phyloP scores from a whole-genome alignment of 2,113 vertebrate genomes.

The Brachionichthys hirsutus region DNA sequence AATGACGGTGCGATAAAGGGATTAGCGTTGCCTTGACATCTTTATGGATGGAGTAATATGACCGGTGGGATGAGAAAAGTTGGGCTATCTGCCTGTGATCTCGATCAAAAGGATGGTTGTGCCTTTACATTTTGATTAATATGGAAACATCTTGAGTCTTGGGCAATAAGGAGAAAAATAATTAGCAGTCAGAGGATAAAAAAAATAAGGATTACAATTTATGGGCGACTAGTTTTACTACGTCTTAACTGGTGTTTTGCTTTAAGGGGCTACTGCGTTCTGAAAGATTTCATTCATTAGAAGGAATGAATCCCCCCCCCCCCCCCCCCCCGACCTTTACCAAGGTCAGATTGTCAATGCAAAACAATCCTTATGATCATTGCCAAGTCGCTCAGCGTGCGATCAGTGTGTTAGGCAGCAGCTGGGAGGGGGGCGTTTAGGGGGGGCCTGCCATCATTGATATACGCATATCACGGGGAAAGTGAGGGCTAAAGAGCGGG shows the following conservation, averaged over 20 bases:
- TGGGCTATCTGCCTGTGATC: not conserved
- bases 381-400: constrained; percentile 5
- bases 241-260: not conserved
- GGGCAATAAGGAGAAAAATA: not conserved
- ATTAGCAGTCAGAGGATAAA: not conserved
- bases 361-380: not conserved
- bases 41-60: constrained; percentile 58
- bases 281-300: too few relatives aligned
- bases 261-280: not conserved
- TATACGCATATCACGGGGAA: constrained; percentile 69
- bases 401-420: constrained; percentile 16
- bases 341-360: not conserved
- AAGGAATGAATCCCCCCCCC: too few relatives aligned
- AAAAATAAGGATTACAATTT: not conserved
- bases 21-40: constrained; percentile 58
- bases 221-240: not conserved
- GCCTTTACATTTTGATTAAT: not conserved
- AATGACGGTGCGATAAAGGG: constrained; percentile 55
- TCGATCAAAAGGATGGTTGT: not conserved
- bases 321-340: too few relatives aligned
- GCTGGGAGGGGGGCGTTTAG: constrained; percentile 30
- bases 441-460: constrained; percentile 45
- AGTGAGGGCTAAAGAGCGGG: constrained; percentile 65
- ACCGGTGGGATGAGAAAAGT: constrained; percentile 21
- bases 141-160: not conserved